A percentile compares a stretch with the other conserved stretches of the same genome.
Conservation (phyloP, 1,140 invertebrate genomes). For the Drosophila ogumai region DNA sequence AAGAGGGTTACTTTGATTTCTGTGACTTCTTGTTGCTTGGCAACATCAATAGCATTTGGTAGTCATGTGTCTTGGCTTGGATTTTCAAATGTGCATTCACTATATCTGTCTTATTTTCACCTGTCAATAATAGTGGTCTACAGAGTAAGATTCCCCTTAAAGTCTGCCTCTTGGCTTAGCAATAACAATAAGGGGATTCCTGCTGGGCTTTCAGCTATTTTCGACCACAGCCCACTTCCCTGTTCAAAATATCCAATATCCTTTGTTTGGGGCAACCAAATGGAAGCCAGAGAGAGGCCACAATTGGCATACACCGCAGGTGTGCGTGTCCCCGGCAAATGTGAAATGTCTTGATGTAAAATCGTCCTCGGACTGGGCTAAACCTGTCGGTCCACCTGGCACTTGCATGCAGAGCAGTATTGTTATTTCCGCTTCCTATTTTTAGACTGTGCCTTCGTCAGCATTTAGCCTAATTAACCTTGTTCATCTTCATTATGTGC, state of each 20-base stretch:
- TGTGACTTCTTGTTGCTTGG: not conserved
- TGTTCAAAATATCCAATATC: slow-evolving; percentile 1
- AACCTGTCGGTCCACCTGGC: slow-evolving; percentile 39
- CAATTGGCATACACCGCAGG: slow-evolving; percentile 26
- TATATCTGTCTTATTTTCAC: not conserved
- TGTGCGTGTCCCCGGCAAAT: slow-evolving; percentile 38
- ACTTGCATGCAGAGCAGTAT: slow-evolving; percentile 25
- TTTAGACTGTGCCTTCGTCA: slow-evolving; percentile 15
- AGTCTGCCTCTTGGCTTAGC: not conserved
- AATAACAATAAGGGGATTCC: not conserved
- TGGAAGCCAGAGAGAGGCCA: slow-evolving; percentile 5
- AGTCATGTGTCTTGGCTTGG: not conserved
- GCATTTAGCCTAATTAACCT: slow-evolving; percentile 36
- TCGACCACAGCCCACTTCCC: not conserved
- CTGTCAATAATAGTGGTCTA: not conserved
- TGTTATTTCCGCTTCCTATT: slow-evolving; percentile 34
- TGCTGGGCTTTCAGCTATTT: not conserved
- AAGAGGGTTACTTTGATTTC: not conserved
- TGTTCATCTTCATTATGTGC: slow-evolving; percentile 16
- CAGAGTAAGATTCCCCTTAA: not conserved
- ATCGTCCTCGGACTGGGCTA: slow-evolving; percentile 5
- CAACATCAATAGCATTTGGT: not conserved
- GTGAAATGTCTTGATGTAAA: slow-evolving; percentile 31
- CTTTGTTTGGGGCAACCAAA: slow-evolving; percentile 16
- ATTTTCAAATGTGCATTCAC: slow-evolving; percentile 3